These are phyloP conservation scores for Cryptotermes secundus DNA, from an alignment of 1,140 invertebrate species.

Conservation along the genomic window DNA sequence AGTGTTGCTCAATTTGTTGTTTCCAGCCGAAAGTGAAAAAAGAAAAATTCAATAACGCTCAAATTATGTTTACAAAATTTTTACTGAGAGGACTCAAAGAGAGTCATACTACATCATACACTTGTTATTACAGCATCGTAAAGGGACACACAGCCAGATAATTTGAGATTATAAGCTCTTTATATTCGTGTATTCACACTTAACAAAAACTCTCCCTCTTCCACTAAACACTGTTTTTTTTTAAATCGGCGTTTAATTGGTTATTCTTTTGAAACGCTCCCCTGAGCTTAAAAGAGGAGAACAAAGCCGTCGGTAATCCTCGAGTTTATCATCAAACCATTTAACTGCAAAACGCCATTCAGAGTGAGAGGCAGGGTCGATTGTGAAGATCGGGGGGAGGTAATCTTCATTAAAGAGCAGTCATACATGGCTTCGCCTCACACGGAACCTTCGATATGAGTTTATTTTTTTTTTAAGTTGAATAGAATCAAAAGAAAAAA, in stretches of 20 bases:
- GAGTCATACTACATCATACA: no score
- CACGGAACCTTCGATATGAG: neutral
- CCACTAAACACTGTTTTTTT: neutral
- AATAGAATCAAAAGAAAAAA: neutral
- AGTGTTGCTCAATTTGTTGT: no score
- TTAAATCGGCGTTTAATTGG: neutral
- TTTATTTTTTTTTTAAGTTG: neutral
- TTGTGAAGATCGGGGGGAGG: neutral
- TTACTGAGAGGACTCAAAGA: no score
- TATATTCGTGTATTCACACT: neutral
- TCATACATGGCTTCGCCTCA: neutral
- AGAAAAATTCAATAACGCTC: no score
- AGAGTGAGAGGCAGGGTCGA: neutral
- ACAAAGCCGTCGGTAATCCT: neutral
- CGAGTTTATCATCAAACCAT: neutral
- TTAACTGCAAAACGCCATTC: neutral
- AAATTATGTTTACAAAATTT: no score
- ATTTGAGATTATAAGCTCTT: no score
- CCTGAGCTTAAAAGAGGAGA: neutral
- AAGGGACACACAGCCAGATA: neutral
- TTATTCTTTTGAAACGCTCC: neutral
- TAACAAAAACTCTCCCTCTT: neutral
- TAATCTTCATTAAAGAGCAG: conserved; percentile 13
- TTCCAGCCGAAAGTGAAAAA: no score
- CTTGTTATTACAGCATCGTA: neutral